Percentiles rank a stretch among this genome's conserved stretches.
Conservation (phyloP, 2,113 vertebrate species). For the Notiomystis cincta region DNA sequence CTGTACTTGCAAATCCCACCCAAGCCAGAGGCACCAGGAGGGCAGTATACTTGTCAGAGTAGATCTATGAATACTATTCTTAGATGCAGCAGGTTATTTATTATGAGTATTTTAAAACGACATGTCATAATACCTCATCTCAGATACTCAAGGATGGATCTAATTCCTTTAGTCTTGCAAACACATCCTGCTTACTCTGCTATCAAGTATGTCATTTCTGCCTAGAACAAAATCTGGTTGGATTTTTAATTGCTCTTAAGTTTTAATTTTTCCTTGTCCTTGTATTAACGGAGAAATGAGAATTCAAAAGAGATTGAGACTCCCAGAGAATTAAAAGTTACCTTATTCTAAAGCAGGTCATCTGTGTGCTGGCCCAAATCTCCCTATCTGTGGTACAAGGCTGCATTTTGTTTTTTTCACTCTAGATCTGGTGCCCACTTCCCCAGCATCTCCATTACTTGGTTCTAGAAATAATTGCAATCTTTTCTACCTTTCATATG, state of each 20-base stretch:
- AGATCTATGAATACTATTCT: slow-evolving; percentile 8
- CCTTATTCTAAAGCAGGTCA: background rate
- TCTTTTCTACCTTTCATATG: background rate
- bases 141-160: background rate
- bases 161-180: background rate
- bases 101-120: slow-evolving; percentile 26
- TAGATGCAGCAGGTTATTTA: slow-evolving; percentile 9
- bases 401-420: background rate
- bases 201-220: background rate
- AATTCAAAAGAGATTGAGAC: background rate
- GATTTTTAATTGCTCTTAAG: background rate
- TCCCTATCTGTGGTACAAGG: background rate
- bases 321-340: background rate
- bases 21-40: background rate
- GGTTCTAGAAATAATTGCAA: background rate
- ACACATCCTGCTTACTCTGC: background rate
- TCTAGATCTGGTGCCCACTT: background rate
- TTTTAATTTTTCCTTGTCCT: background rate
- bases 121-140: slow-evolving; percentile 16
- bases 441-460: background rate
- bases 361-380: background rate
- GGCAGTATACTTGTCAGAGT: background rate
- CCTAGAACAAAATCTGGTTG: background rate
- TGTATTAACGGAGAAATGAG: background rate
- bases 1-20: background rate